Evolutionary conservation across 2,113 vertebrate genomes (phyloP).

Genomic region (Sarotherodon lohbergeri): DNA sequence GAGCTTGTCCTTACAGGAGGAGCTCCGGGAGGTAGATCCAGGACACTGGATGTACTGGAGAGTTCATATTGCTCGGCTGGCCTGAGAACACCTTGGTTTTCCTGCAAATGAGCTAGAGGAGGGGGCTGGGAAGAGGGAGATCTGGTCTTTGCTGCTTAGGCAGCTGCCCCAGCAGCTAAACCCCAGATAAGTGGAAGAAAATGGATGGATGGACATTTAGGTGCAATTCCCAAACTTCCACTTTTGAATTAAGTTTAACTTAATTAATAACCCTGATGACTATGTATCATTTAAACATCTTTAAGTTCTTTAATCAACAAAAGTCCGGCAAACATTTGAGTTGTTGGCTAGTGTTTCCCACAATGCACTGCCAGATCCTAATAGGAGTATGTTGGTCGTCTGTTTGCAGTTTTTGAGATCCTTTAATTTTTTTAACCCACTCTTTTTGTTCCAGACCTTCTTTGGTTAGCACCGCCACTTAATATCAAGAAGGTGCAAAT

Average conservation of each 20-base stretch:
- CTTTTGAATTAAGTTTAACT: not conserved
- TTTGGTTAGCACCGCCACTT: not conserved
- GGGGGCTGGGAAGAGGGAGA: fast-evolving
- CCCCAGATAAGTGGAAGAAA: not conserved
- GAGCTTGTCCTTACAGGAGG: not conserved
- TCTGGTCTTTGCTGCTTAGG: not conserved
- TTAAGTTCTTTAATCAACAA: not conserved
- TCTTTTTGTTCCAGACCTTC: not conserved
- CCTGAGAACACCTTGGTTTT: not conserved
- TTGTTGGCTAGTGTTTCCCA: not conserved
- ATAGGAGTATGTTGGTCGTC: not conserved
- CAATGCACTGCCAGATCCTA: not conserved
- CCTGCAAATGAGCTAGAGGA: not conserved
- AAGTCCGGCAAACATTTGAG: not conserved
- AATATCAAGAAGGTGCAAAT: not conserved
- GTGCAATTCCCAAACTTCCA: not conserved
- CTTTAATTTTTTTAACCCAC: not conserved
- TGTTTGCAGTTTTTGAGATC: not conserved
- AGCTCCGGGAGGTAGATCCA: not conserved
- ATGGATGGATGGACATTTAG: not conserved
- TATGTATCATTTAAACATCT: not conserved
- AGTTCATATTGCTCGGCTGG: not conserved
- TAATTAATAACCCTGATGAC: not conserved
- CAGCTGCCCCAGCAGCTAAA: fast-evolving
- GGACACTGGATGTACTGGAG: not conserved